Base-by-base conservation (phyloP, 2,888 invertebrate species). In the Clostera curtula region DNA sequence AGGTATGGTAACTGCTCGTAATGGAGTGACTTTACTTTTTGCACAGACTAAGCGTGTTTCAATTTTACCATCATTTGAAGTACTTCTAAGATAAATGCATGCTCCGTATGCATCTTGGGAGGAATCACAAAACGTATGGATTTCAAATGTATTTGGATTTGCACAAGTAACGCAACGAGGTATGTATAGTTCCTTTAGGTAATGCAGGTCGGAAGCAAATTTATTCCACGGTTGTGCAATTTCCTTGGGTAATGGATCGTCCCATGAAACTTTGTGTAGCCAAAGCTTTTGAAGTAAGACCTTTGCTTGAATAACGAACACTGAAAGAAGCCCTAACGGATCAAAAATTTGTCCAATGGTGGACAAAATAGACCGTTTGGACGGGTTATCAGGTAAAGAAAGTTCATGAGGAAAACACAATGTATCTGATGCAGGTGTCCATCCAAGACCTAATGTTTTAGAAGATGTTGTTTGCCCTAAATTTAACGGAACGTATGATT, bases 21-120 rank as follows among this genome's bases (percentile, higher is more conserved):
- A 15, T 6, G 15, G 15, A 5, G 15, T 6, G 6, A 4, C 15
- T 6, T 15, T 15, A 5, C 15, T 15, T 15, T 15, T 15, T 15
- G 15, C 15, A 15, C 15, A 15, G 6, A 15, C 4, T 15, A 15
- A 15, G 4, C 15, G 15, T 5, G n/a, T 6, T 6, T 15, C 4
- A 15, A 15, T 15, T 15, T 15, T 6, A 15, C 6, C 6, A 6
- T 6, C 6, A 6, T 6, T 15, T 15, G 15, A 15, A 4, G 4
- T 6, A 15, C 6, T 15, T 15, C 6, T 15, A 4, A 26, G 15
- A 19, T 20, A 26, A 19, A 26, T 11, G 19, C 19, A 26, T 8
- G 18, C 12, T 17, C 25, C 25, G 25, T 25, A 25, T 25, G 25
- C 25, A 13, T 25, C 25, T 12, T 25, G 20, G n/a, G 26, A 26